Evolutionary conservation across 2,888 invertebrate genomes (phyloP), one percentile per base, ranked within the genome.

Genomic region (Pogonocherus hispidulus): DNA sequence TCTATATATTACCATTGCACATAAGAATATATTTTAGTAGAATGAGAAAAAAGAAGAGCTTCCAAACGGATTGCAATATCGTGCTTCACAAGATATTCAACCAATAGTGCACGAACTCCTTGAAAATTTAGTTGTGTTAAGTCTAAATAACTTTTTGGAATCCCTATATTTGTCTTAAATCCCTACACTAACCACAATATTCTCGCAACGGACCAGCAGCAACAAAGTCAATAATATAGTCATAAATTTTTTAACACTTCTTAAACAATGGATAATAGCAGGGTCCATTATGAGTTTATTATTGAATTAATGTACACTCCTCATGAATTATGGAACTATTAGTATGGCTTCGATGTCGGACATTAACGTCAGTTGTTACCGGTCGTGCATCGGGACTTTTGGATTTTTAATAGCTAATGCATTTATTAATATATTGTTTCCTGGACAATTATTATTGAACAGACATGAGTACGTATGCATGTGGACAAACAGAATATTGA

Each of bases 251-350:
- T 65, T 71, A 51, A 41, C 64, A 67, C 67, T 64, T 56, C 62
- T 56, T 56, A 67, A 64, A 71, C 64, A 71, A 66, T 69, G 41
- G 35, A 2, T 35, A 63, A 44, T 59, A 44, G 23, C 27, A 63
- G 63, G 57, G 59, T 8, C 52, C 60, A 64, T 71, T 64, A 60
- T 20, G 57, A 65, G 57, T 65, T 57, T 65, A 65, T 64, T 64
- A 64, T 32, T 65, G 57, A 65, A 65, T 65, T 57, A 65, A 56
- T 57, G 49, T 4, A 22, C 14, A 20, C 6, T 35, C 35, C 49
- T 65, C 65, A 65, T 65, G 55, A 65, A 65, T 56, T 57, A 65
- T 65, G 57, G 47, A 65, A 57, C 51, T 62, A 62, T 62, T 62
- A 62, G 37, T 35, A 51, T 51, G 35, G 37, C 37, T 37, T 49